These are phyloP conservation scores for Latrodectus geometricus DNA, from an alignment of 1,140 invertebrate species.

Conservation along the genomic window DNA sequence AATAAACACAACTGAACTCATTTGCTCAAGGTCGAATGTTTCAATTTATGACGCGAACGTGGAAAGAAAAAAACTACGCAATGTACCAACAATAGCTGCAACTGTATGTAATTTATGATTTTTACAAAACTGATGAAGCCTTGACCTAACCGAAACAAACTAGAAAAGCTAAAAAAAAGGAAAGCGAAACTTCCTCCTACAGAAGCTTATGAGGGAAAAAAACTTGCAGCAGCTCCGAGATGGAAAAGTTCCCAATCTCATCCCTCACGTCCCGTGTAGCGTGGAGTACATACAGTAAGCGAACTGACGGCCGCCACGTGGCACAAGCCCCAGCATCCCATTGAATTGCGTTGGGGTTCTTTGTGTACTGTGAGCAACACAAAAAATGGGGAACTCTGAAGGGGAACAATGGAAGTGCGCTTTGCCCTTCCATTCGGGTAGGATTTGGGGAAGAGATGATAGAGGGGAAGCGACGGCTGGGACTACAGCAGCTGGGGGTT, in stretches of 20 bases:
- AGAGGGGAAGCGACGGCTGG: neutral
- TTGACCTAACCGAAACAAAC: slow-evolving; percentile 54
- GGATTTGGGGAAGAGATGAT: neutral
- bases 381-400: slow-evolving; percentile 17
- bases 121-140: slow-evolving; percentile 10
- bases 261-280: neutral
- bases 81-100: neutral
- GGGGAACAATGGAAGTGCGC: slow-evolving; percentile 35
- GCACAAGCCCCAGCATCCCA: slow-evolving; percentile 21
- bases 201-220: neutral
- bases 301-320: slow-evolving; percentile 58
- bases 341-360: slow-evolving; percentile 47
- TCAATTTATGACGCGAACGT: neutral
- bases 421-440: slow-evolving; percentile 6
- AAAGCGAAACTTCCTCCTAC: slow-evolving; percentile 29
- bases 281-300: neutral
- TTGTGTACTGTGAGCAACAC: slow-evolving; percentile 16
- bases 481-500: slow-evolving; percentile 17
- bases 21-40: neutral
- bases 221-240: slow-evolving; percentile 22
- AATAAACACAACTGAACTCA: neutral
- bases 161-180: slow-evolving; percentile 14
- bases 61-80: no score
- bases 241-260: slow-evolving; percentile 1
- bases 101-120: neutral